A percentile compares a stretch with the other conserved stretches of the same genome.
Conservation (phyloP, 2,888 invertebrate genomes). For the Zhuqinia jingwanae region DNA sequence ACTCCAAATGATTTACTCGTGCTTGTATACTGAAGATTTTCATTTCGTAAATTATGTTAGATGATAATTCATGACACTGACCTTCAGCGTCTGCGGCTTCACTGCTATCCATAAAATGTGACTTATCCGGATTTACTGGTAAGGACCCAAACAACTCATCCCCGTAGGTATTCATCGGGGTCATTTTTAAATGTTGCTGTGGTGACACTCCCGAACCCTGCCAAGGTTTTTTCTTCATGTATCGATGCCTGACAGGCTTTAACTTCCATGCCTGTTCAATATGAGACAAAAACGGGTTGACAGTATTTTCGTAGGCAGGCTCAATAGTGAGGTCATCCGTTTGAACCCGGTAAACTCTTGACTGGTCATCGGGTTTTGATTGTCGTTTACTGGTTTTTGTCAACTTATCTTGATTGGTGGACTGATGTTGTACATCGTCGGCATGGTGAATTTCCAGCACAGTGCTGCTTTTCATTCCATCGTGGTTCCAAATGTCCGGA, state of each 20-base stretch:
- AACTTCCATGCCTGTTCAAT: slow-evolving; percentile 48
- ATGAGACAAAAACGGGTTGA: slow-evolving; percentile 54
- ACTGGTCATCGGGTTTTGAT: neutral
- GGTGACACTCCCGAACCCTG: neutral
- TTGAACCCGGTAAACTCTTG: neutral
- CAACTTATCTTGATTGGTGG: neutral
- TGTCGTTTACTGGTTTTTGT: neutral
- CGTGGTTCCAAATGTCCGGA: slow-evolving; percentile 11
- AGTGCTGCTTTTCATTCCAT: neutral
- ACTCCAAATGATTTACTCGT: neutral
- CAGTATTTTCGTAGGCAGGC: slow-evolving; percentile 32
- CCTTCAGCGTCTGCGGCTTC: slow-evolving; percentile 35
- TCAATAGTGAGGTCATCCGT: neutral
- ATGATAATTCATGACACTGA: slow-evolving; percentile 1
- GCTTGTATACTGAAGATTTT: too few species aligned
- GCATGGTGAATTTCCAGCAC: neutral
- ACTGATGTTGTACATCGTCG: neutral
- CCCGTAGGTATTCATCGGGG: neutral
- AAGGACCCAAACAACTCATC: slow-evolving; percentile 26
- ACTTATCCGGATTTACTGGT: slow-evolving; percentile 20
- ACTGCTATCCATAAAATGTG: slow-evolving; percentile 50
- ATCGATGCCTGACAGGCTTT: slow-evolving; percentile 15
- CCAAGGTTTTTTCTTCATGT: neutral
- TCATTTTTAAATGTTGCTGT: slow-evolving; percentile 5
- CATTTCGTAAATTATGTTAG: too few species aligned